These are phyloP conservation scores for Drosophila yakuba DNA, from an alignment of 1,140 invertebrate genomes.

Conservation along the genomic window DNA sequence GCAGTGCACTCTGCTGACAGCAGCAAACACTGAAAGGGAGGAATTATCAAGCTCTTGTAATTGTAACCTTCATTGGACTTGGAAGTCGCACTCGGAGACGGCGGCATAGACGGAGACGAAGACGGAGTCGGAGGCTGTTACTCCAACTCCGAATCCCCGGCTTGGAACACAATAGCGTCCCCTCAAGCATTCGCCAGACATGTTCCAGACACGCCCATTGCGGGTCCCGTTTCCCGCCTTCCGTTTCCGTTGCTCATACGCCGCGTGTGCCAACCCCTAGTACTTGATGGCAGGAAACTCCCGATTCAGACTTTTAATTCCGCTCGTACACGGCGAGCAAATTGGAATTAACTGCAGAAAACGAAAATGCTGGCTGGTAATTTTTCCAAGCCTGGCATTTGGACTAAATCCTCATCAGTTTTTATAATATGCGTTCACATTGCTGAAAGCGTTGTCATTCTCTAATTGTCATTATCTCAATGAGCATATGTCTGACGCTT, in stretches of 20 bases:
- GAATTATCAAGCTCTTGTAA: conserved; percentile 72
- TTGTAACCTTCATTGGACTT: conserved; percentile 64
- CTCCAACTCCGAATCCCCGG: conserved; percentile 23
- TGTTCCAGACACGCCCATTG: conserved; percentile 62
- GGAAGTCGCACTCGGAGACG: conserved; percentile 8
- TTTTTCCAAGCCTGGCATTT: too few species aligned
- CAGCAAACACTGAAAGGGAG: conserved; percentile 63
- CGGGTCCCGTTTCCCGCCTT: conserved; percentile 26
- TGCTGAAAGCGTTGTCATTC: background rate
- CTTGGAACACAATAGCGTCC: conserved; percentile 52
- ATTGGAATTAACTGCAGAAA: background rate
- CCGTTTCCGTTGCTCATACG: conserved; percentile 58
- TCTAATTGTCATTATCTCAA: background rate
- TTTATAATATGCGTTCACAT: too few species aligned
- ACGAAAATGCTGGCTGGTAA: background rate
- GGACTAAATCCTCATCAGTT: too few species aligned
- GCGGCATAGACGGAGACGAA: conserved; percentile 10
- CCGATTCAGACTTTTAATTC: conserved; percentile 56
- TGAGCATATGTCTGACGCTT: too few species aligned
- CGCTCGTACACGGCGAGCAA: conserved; percentile 15
- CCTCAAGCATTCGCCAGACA: conserved; percentile 64
- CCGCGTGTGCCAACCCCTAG: conserved; percentile 39
- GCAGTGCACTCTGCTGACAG: conserved; percentile 68
- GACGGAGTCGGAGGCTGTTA: background rate
- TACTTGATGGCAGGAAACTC: conserved; percentile 54